Evolutionary conservation across 2,888 invertebrate species (phyloP).

Genomic region (Zygothrica quintamaculata): DNA sequence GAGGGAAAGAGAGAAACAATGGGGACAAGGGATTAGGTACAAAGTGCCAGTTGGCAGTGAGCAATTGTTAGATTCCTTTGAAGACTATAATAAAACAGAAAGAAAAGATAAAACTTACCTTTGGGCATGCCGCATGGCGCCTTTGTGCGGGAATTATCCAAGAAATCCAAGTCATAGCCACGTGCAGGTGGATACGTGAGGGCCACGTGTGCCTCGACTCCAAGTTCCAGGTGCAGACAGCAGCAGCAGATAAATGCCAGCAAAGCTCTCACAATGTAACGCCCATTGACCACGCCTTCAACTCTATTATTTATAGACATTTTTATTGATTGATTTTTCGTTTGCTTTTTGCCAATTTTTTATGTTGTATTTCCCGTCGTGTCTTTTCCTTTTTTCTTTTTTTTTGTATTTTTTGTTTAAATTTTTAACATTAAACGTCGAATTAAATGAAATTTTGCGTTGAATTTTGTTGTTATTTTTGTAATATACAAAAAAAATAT

Average conservation of each 20-base stretch:
- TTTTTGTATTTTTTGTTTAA: background rate
- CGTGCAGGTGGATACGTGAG: conserved; percentile 96
- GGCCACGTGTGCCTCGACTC: conserved; percentile 88
- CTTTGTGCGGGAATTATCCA: conserved; percentile 95
- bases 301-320: conserved; percentile 59
- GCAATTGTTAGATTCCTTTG: background rate
- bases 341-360: conserved; percentile 28
- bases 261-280: conserved; percentile 13
- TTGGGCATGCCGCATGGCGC: conserved; percentile 98
- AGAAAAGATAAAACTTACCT: conserved; percentile 88
- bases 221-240: conserved; percentile 39
- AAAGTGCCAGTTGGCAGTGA: too few relatives aligned
- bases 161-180: conserved; percentile 94
- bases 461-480: too few relatives aligned
- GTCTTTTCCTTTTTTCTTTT: conserved; percentile 13
- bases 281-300: conserved; percentile 36
- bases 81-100: too few relatives aligned
- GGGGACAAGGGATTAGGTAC: background rate
- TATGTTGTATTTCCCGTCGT: conserved; percentile 28
- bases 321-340: conserved; percentile 33
- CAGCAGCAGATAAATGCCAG: conserved; percentile 39
- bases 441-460: conserved; percentile 4
- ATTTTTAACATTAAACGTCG: too few relatives aligned
- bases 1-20: too few relatives aligned
- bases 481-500: too few relatives aligned